Evolutionary conservation across 2,113 vertebrate genomes (phyloP).

Genomic region (Pipa parva): DNA sequence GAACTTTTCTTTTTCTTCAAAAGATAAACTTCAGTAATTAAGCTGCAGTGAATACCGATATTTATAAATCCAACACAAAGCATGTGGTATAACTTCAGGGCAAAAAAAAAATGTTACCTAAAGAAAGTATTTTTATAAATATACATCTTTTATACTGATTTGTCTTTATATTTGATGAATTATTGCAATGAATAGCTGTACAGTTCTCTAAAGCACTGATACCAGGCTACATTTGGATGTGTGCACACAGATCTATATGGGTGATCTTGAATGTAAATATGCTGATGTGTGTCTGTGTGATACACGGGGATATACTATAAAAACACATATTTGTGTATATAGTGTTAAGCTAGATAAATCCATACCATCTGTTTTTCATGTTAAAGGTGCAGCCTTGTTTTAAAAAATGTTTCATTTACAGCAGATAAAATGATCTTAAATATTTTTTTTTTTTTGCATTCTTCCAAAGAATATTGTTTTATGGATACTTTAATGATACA

Average conservation of each 20-base stretch:
- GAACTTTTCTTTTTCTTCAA: constrained; percentile 58
- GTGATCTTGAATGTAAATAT: constrained; percentile 2
- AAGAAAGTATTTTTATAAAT: constrained; percentile 90
- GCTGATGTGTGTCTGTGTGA: constrained; percentile 36
- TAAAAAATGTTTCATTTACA: too few relatives aligned
- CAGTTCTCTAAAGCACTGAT: constrained; percentile 96
- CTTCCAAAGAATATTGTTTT: too few relatives aligned
- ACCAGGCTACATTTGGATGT: constrained; percentile 61
- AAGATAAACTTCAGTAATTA: constrained; percentile 61
- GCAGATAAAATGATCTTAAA: too few relatives aligned
- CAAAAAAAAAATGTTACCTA: constrained; percentile 78
- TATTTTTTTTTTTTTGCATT: too few relatives aligned
- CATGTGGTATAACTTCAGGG: constrained; percentile 84
- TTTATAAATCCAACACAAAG: constrained; percentile 70
- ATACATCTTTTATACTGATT: constrained; percentile 83
- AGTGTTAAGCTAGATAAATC: too few relatives aligned
- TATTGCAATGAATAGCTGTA: constrained; percentile 79
- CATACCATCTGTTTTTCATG: too few relatives aligned
- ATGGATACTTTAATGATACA: too few relatives aligned
- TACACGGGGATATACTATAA: too few relatives aligned
- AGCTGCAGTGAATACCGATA: constrained; percentile 67
- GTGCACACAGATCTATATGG: constrained; percentile 35
- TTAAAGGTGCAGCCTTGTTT: too few relatives aligned
- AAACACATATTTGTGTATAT: too few relatives aligned
- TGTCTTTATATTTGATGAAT: constrained; percentile 75